Evolutionary conservation across 2,888 invertebrate species (phyloP).

Genomic region (Cosmia trapezina): DNA sequence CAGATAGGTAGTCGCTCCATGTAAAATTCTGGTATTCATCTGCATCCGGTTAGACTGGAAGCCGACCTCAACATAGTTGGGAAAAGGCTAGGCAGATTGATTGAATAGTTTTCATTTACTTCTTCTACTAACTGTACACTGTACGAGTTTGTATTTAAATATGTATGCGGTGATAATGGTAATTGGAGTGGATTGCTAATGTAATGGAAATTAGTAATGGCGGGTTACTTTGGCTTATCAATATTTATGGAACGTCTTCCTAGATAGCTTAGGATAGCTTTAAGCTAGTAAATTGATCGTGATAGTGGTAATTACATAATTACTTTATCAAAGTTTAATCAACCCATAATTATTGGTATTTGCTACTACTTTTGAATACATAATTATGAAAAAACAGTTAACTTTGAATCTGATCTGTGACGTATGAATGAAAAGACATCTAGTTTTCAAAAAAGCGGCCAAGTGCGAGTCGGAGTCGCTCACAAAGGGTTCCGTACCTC

Average conservation of each 20-base stretch:
- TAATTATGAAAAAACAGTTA: neutral
- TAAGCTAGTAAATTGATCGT: neutral
- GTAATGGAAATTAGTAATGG: constrained; percentile 35
- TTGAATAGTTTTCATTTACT: neutral
- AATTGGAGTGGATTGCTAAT: constrained; percentile 35
- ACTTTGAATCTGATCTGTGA: neutral
- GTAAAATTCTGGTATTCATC: too few relatives aligned
- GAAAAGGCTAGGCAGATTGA: too few relatives aligned
- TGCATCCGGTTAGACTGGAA: too few relatives aligned
- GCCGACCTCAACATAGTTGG: too few relatives aligned
- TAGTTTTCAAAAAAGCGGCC: neutral
- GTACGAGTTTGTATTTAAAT: constrained; percentile 34
- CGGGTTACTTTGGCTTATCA: neutral
- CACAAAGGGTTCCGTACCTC: neutral
- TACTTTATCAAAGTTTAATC: too few relatives aligned
- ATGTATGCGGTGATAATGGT: constrained; percentile 40
- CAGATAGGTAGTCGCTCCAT: too few relatives aligned
- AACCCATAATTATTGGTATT: too few relatives aligned
- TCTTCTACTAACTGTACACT: constrained; percentile 30
- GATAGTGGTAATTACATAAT: too few relatives aligned
- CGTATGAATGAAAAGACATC: neutral
- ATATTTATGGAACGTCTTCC: constrained; percentile 3
- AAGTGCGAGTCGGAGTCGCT: too few relatives aligned
- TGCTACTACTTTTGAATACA: neutral
- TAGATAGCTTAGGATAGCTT: neutral